Percentiles rank a stretch among this genome's conserved stretches.
phyloP scores from a whole-genome alignment of 2,888 invertebrate species.

The Caenorhabditis becei region DNA sequence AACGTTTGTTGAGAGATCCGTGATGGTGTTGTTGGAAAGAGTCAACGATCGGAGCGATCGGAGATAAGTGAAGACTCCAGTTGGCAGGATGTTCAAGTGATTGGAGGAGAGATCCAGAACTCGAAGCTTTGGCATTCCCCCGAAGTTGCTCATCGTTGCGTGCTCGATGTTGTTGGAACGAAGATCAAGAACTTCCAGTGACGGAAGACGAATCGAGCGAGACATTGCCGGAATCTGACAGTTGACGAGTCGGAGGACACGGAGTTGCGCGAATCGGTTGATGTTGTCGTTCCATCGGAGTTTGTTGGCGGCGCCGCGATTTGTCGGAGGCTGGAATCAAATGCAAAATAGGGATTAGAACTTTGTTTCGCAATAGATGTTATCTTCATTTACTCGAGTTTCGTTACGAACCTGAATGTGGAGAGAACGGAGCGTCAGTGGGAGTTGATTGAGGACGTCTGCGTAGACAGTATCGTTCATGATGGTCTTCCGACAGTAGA shows the following conservation, averaged over 20 bases:
- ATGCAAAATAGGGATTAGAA: conserved; percentile 37
- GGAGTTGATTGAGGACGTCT: conserved; percentile 73
- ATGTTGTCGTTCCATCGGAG: conserved; percentile 77
- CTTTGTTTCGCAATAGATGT: conserved; percentile 40
- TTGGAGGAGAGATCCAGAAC: conserved; percentile 85
- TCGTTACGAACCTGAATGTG: conserved; percentile 76
- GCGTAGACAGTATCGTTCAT: conserved; percentile 75
- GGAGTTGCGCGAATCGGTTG: conserved; percentile 78
- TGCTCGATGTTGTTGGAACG: conserved; percentile 72
- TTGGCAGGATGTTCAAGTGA: conserved; percentile 83
- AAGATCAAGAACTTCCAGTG: conserved; percentile 76
- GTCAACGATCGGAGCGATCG: conserved; percentile 69
- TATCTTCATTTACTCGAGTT: conserved; percentile 14
- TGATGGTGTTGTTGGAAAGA: conserved; percentile 85
- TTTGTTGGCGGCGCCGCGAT: conserved; percentile 67
- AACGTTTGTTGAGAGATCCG: conserved; percentile 84
- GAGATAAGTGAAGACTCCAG: conserved; percentile 81
- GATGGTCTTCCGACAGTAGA: conserved; percentile 74
- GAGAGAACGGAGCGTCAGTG: conserved; percentile 75
- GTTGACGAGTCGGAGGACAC: conserved; percentile 72
- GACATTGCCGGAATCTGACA: conserved; percentile 78
- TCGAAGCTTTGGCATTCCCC: conserved; percentile 83
- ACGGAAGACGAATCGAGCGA: conserved; percentile 73
- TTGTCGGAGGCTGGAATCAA: conserved; percentile 49
- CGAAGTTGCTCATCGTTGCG: conserved; percentile 77